Evolutionary conservation across 2,888 invertebrate species (phyloP).

Genomic region (Drosophila picticornis): DNA sequence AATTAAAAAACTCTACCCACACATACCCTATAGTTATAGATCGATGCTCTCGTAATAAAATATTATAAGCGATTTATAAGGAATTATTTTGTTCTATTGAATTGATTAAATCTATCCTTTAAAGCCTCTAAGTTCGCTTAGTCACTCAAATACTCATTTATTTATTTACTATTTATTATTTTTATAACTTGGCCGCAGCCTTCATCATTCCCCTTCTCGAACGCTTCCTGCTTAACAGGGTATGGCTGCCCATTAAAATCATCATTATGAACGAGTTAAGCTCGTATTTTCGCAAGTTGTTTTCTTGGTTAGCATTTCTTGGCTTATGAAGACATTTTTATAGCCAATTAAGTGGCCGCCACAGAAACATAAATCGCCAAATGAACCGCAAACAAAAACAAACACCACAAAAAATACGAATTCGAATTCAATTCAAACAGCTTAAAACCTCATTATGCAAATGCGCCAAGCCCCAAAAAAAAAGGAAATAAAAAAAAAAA

Average conservation of each 20-base stretch:
- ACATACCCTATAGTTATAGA: background rate
- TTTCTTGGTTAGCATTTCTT: constrained; percentile 26
- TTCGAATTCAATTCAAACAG: constrained; percentile 74
- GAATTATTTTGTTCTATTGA: background rate
- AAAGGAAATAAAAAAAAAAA: background rate
- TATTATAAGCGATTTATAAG: background rate
- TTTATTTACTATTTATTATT: background rate
- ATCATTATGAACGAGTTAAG: constrained; percentile 34
- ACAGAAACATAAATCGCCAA: constrained; percentile 70
- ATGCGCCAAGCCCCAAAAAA: constrained; percentile 52
- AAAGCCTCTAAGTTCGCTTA: background rate
- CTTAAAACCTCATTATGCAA: constrained; percentile 81
- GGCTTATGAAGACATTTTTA: constrained; percentile 79
- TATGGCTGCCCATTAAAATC: constrained; percentile 33
- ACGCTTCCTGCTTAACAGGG: background rate
- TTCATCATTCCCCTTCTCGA: background rate
- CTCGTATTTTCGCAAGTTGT: constrained; percentile 48
- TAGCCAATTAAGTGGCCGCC: constrained; percentile 73
- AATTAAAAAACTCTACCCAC: background rate
- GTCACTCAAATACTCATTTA: background rate
- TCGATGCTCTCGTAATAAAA: background rate
- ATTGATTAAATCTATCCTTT: background rate
- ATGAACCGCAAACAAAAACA: constrained; percentile 21
- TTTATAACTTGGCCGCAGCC: background rate
- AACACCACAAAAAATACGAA: constrained; percentile 14